phyloP scores from a whole-genome alignment of 2,113 vertebrate genomes.

The Gymnobelideus leadbeateri region DNA sequence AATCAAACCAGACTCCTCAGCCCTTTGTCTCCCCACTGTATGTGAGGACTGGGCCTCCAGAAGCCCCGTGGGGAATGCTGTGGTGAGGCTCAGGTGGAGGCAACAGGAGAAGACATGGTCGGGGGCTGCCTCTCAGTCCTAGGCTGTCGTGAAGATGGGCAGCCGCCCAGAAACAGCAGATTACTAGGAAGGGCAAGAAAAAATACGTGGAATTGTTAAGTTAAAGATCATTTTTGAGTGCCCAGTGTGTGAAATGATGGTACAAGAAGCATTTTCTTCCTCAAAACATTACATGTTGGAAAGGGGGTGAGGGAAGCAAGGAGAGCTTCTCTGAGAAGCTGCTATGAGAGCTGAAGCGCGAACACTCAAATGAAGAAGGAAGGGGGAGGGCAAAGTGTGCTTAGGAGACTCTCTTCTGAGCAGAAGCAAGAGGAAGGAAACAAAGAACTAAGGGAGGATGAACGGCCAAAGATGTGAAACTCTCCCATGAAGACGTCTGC shows the following conservation, averaged over 20 bases:
- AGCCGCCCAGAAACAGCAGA: too few species aligned
- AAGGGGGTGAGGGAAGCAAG: slow-evolving; percentile 6
- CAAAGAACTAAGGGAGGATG: too few species aligned
- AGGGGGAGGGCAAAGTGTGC: background rate
- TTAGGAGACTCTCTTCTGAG: slow-evolving; percentile 2
- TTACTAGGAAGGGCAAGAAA: too few species aligned
- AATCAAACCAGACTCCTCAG: slow-evolving; percentile 22
- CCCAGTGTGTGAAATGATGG: background rate
- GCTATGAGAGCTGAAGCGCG: slow-evolving; percentile 11
- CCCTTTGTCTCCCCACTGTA: background rate
- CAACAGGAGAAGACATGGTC: background rate
- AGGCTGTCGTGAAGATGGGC: too few species aligned
- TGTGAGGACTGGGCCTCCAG: slow-evolving; percentile 7
- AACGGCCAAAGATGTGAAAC: too few species aligned
- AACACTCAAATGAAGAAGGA: background rate
- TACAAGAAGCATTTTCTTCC: background rate
- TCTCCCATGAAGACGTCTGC: too few species aligned
- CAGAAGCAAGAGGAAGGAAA: slow-evolving; percentile 6
- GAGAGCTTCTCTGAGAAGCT: background rate
- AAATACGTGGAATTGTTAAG: too few species aligned
- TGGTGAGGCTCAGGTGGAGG: too few species aligned
- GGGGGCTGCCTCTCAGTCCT: background rate
- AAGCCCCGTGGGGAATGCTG: background rate
- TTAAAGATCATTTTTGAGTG: background rate
- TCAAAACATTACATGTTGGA: background rate